Conservation (phyloP, 2,888 invertebrate genomes). For the Hirudinaria manillensis region DNA sequence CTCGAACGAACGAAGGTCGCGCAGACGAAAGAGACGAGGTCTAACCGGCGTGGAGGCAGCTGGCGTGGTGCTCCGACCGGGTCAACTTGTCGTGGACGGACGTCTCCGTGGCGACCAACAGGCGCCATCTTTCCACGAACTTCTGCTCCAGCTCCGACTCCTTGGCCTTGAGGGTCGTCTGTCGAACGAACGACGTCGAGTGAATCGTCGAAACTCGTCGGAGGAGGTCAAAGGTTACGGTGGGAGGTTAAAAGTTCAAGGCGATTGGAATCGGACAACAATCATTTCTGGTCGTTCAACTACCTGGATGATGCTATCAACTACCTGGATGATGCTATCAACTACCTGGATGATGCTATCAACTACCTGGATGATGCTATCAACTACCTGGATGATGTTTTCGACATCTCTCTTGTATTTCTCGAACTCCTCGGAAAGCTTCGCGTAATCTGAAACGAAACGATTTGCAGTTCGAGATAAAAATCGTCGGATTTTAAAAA, state of each 20-base stretch:
- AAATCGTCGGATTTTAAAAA: no score
- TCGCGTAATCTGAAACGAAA: not conserved
- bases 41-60: slow-evolving; percentile 23
- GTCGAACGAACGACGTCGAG: no score
- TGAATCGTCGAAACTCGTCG: no score
- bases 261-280: no score
- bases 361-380: not conserved
- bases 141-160: slow-evolving; percentile 25
- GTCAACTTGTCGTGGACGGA: slow-evolving; percentile 22
- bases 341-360: not conserved
- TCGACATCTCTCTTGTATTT: slow-evolving; percentile 9
- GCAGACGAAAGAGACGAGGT: no score
- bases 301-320: no score
- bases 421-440: not conserved
- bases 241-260: no score
- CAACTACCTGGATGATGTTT: slow-evolving; percentile 1
- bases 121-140: slow-evolving; percentile 10
- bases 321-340: no score
- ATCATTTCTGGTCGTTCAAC: no score
- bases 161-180: slow-evolving; percentile 18
- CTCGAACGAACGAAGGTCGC: no score
- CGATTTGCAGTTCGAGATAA: no score
- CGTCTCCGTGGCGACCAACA: slow-evolving; percentile 10
- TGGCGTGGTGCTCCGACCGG: slow-evolving; percentile 25
- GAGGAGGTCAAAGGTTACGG: no score